Base-by-base conservation (phyloP, 2,797 vertebrate species). In the Denticeps clupeoides region DNA sequence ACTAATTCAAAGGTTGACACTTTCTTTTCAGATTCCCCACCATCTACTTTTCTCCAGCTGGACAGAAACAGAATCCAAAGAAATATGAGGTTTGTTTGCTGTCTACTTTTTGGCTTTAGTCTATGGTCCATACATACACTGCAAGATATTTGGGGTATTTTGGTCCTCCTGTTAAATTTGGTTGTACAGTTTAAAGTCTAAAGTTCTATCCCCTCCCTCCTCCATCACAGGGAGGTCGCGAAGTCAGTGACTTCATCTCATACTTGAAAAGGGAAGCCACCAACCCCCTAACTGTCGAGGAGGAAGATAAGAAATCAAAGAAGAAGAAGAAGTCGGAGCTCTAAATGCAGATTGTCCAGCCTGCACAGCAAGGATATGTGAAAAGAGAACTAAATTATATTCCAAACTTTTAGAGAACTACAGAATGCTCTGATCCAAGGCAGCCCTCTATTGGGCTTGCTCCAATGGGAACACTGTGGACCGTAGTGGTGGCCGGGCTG, bases 191-290 rank as follows among this genome's bases (percentile, higher is more conserved):
- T 12, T 8, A 32, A n/a, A n/a, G n/a, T n/a, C n/a, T n/a, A n/a
- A n/a, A n/a, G n/a, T n/a, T n/a, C n/a, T n/a, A n/a, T n/a, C n/a
- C n/a, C n/a, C n/a, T 44, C 1, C 2, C 11, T 27, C 11, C 1
- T 11, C 55, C 9, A 11, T 60, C 68, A 2, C 77, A 99, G 95
- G 95, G 95, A 49, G 93, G 91, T 45, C 89, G 95, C 25, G 95
- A 99, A 78, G 84, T 97, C 55, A 85, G 69, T 38, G 94, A 99
- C 77, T 99, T 99, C 69, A 63, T 97, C 63, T 79, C 83, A 67
- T 98, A 92, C 73, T 79, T 99, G 81, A 93, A 97, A 75, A 85
- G 69, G 66, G 92, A 97, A 74, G 89, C 91, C 6, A 79, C 88
- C 65, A 89, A 82, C 44, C 68, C 89, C 1, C 70, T 90, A 1